Conservation (phyloP, 2,888 invertebrate genomes). For the Meganola albula region DNA sequence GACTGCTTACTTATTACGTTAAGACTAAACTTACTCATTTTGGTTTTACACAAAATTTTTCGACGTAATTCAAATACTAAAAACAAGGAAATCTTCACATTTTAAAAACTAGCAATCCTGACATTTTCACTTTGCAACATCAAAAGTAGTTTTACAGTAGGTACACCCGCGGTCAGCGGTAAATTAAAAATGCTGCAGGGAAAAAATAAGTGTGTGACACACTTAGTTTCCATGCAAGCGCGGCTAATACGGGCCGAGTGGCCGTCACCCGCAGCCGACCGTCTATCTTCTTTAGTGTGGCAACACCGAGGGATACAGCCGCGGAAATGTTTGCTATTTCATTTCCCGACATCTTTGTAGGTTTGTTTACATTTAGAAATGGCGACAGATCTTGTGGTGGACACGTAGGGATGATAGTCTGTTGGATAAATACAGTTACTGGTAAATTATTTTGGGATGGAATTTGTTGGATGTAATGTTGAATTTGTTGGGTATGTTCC, state of each 20-base stretch:
- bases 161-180: conserved; percentile 64
- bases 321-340: conserved; percentile 66
- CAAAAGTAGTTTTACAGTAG: conserved; percentile 64
- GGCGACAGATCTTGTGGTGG: conserved; percentile 20
- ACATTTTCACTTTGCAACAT: too few species aligned
- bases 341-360: conserved; percentile 41
- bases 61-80: too few species aligned
- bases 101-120: conserved; percentile 35
- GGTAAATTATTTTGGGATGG: too few species aligned
- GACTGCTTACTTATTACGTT: too few species aligned
- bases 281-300: conserved; percentile 70
- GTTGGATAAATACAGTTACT: too few species aligned
- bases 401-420: conserved; percentile 12
- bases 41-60: too few species aligned
- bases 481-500: too few species aligned
- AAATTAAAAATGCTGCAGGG: conserved; percentile 72
- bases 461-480: too few species aligned
- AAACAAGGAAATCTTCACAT: too few species aligned
- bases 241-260: conserved; percentile 69
- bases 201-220: conserved; percentile 69
- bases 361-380: conserved; percentile 32
- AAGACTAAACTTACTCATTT: too few species aligned
- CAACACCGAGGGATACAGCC: conserved; percentile 62
- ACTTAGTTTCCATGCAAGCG: conserved; percentile 64
- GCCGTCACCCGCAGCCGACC: conserved; percentile 62